phyloP scores from a whole-genome alignment of 1,140 invertebrate genomes.

The Aphis gossypii region DNA sequence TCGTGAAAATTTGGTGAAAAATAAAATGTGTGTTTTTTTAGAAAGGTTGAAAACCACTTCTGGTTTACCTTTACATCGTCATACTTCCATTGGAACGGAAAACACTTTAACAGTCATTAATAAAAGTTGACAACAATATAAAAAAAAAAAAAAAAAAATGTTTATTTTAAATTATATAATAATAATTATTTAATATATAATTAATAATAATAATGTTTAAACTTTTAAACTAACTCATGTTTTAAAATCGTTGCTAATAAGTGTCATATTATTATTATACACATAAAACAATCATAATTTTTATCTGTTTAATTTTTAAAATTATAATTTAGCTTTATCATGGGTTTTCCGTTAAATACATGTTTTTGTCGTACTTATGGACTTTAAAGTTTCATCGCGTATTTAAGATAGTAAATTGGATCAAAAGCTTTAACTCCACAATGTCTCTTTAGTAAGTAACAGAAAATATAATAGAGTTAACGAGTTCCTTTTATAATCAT shows the following conservation, averaged over 20 bases:
- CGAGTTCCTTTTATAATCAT: background rate
- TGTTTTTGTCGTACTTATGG: background rate
- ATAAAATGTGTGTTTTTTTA: too few species aligned
- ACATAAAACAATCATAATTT: background rate
- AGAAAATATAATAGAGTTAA: background rate
- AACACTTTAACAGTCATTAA: too few species aligned
- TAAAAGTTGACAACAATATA: too few species aligned
- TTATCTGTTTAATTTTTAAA: background rate
- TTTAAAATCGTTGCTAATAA: background rate
- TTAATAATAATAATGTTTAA: background rate
- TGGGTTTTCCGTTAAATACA: background rate
- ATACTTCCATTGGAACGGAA: too few species aligned
- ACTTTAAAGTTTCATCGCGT: background rate
- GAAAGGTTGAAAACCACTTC: too few species aligned
- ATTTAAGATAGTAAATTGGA: slow-evolving; percentile 6
- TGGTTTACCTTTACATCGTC: too few species aligned
- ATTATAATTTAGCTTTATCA: background rate
- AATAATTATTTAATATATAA: too few species aligned
- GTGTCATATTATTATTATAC: background rate
- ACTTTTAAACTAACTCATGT: background rate
- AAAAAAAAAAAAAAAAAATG: too few species aligned
- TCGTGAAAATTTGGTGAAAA: too few species aligned
- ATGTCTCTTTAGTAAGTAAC: background rate
- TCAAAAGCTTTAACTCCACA: background rate
- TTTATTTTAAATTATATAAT: too few species aligned